Conservation (phyloP, 1,140 invertebrate species). For the Mya arenaria region DNA sequence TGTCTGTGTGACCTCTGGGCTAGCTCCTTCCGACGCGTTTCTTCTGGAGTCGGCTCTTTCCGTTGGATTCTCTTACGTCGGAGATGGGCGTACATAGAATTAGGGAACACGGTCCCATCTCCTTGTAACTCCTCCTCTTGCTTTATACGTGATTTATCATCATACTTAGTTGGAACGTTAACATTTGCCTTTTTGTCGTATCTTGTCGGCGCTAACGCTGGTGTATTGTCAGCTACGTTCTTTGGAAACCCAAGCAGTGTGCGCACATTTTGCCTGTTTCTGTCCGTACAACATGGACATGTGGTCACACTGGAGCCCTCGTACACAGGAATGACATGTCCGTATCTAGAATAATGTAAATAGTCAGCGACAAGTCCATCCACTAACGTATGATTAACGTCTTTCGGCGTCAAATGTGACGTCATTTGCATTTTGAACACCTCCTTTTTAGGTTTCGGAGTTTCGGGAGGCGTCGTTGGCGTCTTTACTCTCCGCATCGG, state of each 20-base stretch:
- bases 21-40: not conserved
- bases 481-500: slow-evolving; percentile 23
- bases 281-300: slow-evolving; percentile 70
- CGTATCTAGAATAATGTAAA: slow-evolving; percentile 69
- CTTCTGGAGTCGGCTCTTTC: slow-evolving; percentile 28
- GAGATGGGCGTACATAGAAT: slow-evolving; percentile 40
- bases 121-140: slow-evolving; percentile 23
- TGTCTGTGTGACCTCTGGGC: slow-evolving; percentile 14
- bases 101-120: slow-evolving; percentile 38
- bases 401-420: slow-evolving; percentile 38
- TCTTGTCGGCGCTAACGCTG: slow-evolving; percentile 7
- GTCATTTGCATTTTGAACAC: not conserved
- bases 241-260: slow-evolving; percentile 58
- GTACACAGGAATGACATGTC: slow-evolving; percentile 67
- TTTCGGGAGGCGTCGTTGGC: slow-evolving; percentile 39
- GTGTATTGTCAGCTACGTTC: not conserved
- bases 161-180: slow-evolving; percentile 14
- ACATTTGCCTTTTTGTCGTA: slow-evolving; percentile 33
- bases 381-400: slow-evolving; percentile 62
- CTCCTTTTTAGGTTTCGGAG: not conserved
- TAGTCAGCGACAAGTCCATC: slow-evolving; percentile 73
- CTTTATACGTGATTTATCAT: too few relatives aligned
- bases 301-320: slow-evolving; percentile 58
- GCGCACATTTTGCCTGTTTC: slow-evolving; percentile 69
- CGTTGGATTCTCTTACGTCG: slow-evolving; percentile 18